These are phyloP conservation scores for Marcusenius ussheri DNA, from an alignment of 2,113 vertebrate species.

Conservation along the genomic window DNA sequence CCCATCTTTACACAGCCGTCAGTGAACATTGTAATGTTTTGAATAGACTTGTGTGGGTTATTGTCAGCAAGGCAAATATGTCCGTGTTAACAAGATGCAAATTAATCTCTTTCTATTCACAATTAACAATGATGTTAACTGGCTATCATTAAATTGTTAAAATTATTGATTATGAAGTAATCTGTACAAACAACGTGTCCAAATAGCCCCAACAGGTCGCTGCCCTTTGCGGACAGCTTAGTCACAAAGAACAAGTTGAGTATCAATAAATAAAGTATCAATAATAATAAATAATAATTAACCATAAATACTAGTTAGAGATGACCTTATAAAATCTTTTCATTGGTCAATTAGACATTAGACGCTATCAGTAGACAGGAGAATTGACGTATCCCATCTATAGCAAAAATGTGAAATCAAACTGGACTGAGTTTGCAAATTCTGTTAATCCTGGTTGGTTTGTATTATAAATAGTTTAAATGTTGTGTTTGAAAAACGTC, in stretches of 20 bases:
- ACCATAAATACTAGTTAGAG: neutral
- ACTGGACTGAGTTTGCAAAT: neutral
- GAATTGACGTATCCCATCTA: neutral
- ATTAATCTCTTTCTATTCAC: neutral
- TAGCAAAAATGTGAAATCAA: neutral
- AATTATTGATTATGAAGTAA: too few relatives aligned
- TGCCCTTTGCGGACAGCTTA: too few relatives aligned
- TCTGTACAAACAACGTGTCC: too few relatives aligned
- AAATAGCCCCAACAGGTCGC: too few relatives aligned
- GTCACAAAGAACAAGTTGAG: too few relatives aligned
- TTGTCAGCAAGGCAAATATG: neutral
- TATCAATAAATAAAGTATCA: too few relatives aligned
- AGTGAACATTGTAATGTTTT: neutral
- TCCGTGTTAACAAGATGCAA: neutral
- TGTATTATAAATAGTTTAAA: neutral
- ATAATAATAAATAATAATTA: too few relatives aligned
- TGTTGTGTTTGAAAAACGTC: neutral
- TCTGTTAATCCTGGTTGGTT: neutral
- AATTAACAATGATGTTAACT: neutral
- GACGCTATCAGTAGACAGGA: neutral
- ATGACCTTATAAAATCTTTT: neutral
- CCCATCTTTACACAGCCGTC: neutral
- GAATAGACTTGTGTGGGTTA: neutral
- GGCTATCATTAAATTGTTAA: neutral
- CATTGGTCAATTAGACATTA: neutral